A percentile compares a stretch with the other conserved stretches of the same genome.
Conservation (phyloP, 2,113 vertebrate species). For the Ptychochromis oligacanthus region DNA sequence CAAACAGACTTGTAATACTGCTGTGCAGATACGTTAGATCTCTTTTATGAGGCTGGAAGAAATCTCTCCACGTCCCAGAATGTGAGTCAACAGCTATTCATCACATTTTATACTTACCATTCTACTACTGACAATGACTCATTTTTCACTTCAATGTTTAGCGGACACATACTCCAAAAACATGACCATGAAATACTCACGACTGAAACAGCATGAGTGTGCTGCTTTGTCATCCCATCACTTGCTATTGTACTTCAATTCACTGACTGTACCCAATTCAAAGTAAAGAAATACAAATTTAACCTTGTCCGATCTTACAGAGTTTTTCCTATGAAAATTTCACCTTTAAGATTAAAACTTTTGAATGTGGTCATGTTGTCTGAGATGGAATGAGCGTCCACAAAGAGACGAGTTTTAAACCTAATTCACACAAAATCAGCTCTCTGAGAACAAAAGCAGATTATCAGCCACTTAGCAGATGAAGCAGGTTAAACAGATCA, state of each 20-base stretch:
- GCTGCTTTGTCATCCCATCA: background rate
- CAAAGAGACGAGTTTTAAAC: background rate
- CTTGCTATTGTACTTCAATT: background rate
- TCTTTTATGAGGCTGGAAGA: background rate
- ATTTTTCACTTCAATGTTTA: background rate
- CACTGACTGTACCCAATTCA: background rate
- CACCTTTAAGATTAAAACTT: background rate
- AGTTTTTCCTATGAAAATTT: background rate
- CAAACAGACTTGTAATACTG: background rate
- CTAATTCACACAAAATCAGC: background rate
- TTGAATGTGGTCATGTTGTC: constrained; percentile 37
- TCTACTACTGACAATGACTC: background rate
- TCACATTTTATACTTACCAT: constrained; percentile 47
- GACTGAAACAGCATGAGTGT: background rate
- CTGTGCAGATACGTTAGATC: background rate
- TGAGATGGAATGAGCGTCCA: constrained; percentile 9
- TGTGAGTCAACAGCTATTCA: constrained; percentile 3
- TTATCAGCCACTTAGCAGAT: constrained; percentile 26
- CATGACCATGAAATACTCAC: constrained; percentile 49
- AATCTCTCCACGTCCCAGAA: constrained; percentile 33
- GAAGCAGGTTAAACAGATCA: constrained; percentile 39
- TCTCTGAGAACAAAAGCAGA: background rate
- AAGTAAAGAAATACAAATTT: background rate
- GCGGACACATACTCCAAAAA: constrained; percentile 12
- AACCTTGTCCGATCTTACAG: background rate